Percentiles rank a stretch among this genome's conserved stretches.
Evolutionary conservation across 2,113 vertebrate genomes (phyloP).

Genomic region (Engraulis encrasicolus): DNA sequence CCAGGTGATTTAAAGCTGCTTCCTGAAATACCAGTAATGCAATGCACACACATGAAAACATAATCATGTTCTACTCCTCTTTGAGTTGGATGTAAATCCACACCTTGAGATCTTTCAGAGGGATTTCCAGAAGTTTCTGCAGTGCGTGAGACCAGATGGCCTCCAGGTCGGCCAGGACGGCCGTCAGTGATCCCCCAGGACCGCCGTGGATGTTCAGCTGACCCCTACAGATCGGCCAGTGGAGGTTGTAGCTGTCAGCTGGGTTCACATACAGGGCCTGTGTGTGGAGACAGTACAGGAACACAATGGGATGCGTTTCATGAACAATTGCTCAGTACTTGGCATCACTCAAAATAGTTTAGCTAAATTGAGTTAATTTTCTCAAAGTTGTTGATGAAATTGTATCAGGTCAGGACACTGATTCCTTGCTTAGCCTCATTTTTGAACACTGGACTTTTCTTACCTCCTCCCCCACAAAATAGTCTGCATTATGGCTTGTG

Average conservation of each 20-base stretch:
- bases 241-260: constrained; percentile 87
- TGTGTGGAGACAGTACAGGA: neutral
- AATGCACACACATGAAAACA: no score
- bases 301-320: neutral
- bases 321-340: neutral
- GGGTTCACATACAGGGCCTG: constrained; percentile 92
- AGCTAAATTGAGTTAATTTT: neutral
- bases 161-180: constrained; percentile 90
- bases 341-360: neutral
- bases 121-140: constrained; percentile 94
- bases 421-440: neutral
- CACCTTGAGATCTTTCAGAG: constrained; percentile 97
- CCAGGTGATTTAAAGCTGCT: no score
- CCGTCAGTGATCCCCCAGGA: constrained; percentile 89
- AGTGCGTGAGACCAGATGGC: constrained; percentile 92
- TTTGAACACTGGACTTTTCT: constrained; percentile 35
- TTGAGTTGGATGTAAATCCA: no score
- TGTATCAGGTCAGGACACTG: neutral
- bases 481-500: constrained; percentile 87
- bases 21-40: no score
- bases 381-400: no score
- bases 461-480: constrained; percentile 96
- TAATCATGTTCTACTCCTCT: no score
- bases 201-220: constrained; percentile 89
- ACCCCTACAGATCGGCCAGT: constrained; percentile 91